Conservation (phyloP, 1,140 invertebrate species). For the Aricia agestis region DNA sequence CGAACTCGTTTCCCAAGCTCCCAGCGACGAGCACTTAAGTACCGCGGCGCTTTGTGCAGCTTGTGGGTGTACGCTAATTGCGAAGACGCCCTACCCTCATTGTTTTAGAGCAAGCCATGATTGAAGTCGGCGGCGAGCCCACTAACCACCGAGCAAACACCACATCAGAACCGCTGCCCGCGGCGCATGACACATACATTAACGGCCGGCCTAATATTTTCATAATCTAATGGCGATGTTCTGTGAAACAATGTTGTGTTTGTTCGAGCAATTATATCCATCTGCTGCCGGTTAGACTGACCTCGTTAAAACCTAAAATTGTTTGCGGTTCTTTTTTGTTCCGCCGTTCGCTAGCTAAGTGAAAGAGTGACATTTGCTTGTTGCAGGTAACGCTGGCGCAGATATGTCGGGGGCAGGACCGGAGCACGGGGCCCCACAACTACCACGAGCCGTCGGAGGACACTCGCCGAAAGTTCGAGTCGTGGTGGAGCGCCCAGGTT, state of each 20-base stretch:
- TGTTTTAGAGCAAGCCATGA: conserved; percentile 73
- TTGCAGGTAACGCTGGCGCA: conserved; percentile 86
- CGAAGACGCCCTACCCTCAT: conserved; percentile 70
- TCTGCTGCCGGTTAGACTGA: conserved; percentile 69
- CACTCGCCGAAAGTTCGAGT: conserved; percentile 85
- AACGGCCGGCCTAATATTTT: conserved; percentile 74
- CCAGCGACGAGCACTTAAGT: conserved; percentile 56
- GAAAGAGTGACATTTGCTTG: conserved; percentile 38
- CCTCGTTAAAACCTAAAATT: conserved; percentile 71
- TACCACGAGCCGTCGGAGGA: conserved; percentile 85
- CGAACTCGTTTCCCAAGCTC: conserved; percentile 39
- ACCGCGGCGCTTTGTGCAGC: conserved; percentile 52
- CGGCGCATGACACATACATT: conserved; percentile 73
- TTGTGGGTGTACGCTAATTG: conserved; percentile 71
- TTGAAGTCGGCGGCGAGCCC: conserved; percentile 62
- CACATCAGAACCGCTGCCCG: conserved; percentile 48
- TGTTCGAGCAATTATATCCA: conserved; percentile 68
- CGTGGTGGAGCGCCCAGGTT: conserved; percentile 83
- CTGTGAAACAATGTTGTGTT: conserved; percentile 73
- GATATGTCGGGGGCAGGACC: conserved; percentile 82
- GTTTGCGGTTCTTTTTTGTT: conserved; percentile 56
- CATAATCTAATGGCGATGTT: conserved; percentile 76
- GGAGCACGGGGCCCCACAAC: conserved; percentile 71
- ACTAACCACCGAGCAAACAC: conserved; percentile 68
- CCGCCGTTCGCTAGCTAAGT: conserved; percentile 22